Conservation (phyloP, 2,888 invertebrate genomes). For the Apoda limacodes region DNA sequence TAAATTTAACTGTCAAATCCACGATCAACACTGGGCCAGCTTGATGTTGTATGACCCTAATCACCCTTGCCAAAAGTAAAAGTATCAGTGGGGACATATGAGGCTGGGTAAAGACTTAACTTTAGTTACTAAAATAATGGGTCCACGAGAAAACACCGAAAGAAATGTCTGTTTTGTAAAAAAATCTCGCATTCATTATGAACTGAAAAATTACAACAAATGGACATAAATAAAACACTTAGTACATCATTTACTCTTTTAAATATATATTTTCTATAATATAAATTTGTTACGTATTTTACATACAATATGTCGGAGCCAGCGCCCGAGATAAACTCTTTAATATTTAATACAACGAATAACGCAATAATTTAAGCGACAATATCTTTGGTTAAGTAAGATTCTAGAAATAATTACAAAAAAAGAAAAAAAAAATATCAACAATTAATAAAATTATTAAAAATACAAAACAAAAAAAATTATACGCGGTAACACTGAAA, state of each 20-base stretch:
- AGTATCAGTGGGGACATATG: too few species aligned
- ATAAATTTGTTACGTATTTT: conserved; percentile 55
- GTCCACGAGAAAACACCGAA: too few species aligned
- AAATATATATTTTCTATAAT: conserved; percentile 59
- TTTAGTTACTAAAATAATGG: too few species aligned
- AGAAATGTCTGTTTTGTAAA: too few species aligned
- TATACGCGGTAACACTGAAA: conserved; percentile 3
- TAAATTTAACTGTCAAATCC: too few species aligned
- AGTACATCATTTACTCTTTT: conserved; percentile 48
- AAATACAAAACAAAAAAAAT: conserved; percentile 3
- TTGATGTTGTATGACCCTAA: too few species aligned
- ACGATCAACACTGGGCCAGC: too few species aligned
- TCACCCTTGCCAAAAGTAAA: too few species aligned
- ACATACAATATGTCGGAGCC: conserved; percentile 32
- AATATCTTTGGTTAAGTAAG: conserved; percentile 53
- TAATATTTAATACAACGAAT: conserved; percentile 34
- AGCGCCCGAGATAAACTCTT: conserved; percentile 20
- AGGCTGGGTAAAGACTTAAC: too few species aligned
- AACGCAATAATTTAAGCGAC: conserved; percentile 31
- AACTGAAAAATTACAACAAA: conserved; percentile 1
- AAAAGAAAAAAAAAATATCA: conserved; percentile 5
- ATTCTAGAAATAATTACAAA: conserved; percentile 27
- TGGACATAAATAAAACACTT: conserved; percentile 28
- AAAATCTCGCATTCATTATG: too few species aligned
- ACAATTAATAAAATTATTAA: conserved; percentile 8